phyloP scores from a whole-genome alignment of 1,140 invertebrate genomes.

The Drosophila nikananu region DNA sequence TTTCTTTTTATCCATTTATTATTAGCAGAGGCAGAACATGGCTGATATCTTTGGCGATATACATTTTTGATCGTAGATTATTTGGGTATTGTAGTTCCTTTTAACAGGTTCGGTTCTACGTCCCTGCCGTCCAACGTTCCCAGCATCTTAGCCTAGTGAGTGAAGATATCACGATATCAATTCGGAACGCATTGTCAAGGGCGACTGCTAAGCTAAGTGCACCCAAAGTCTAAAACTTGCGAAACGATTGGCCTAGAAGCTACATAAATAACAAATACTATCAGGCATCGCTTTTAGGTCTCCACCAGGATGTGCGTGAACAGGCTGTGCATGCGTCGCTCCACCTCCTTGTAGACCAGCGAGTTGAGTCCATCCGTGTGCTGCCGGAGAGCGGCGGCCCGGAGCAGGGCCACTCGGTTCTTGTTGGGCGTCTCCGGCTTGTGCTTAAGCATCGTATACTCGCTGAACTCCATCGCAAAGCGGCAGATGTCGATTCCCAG shows the following conservation, averaged over 20 bases:
- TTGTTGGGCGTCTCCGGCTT: constrained; percentile 86
- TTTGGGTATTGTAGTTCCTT: constrained; percentile 22
- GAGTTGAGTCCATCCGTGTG: constrained; percentile 90
- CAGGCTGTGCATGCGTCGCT: constrained; percentile 86
- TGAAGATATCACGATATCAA: constrained; percentile 41
- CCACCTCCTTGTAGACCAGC: constrained; percentile 88
- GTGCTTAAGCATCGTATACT: constrained; percentile 92
- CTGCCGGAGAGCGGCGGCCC: constrained; percentile 86
- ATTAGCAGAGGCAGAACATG: constrained; percentile 40
- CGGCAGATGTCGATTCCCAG: constrained; percentile 88
- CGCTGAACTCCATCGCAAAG: constrained; percentile 90
- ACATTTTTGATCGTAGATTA: constrained; percentile 1
- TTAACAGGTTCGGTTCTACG: constrained; percentile 5
- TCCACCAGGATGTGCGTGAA: constrained; percentile 88
- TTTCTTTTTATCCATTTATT: constrained; percentile 20
- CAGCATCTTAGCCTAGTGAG: constrained; percentile 41
- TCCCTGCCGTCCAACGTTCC: not conserved
- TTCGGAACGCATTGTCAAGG: constrained; percentile 41
- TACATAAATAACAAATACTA: constrained; percentile 60
- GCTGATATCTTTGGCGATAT: constrained; percentile 30
- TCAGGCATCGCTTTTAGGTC: constrained; percentile 38
- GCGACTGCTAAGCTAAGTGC: constrained; percentile 31
- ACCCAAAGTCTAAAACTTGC: constrained; percentile 37
- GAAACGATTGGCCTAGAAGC: constrained; percentile 57
- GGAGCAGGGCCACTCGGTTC: constrained; percentile 67